These are phyloP conservation scores for Drosophila melanosoma DNA, from an alignment of 2,888 invertebrate species.

Conservation along the genomic window DNA sequence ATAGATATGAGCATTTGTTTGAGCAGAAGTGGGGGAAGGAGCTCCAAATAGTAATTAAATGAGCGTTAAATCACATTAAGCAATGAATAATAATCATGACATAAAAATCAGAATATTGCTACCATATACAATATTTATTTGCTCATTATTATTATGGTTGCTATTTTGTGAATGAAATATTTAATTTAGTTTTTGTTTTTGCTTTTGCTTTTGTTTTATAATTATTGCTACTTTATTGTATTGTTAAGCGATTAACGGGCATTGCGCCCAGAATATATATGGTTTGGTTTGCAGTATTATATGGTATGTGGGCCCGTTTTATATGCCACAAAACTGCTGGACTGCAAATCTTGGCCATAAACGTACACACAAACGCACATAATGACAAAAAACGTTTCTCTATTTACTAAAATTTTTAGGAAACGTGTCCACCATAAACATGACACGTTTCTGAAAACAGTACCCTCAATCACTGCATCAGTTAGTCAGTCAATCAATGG, in stretches of 20 bases:
- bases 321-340: slow-evolving; percentile 36
- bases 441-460: slow-evolving; percentile 54
- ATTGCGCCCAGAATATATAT: slow-evolving; percentile 48
- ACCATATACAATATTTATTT: slow-evolving; percentile 68
- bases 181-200: slow-evolving; percentile 67
- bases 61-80: slow-evolving; percentile 46
- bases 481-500: slow-evolving; percentile 34
- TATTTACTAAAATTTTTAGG: slow-evolving; percentile 11
- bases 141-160: slow-evolving; percentile 44
- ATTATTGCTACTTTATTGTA: slow-evolving; percentile 84
- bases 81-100: slow-evolving; percentile 58
- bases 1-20: slow-evolving; percentile 21
- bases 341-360: slow-evolving; percentile 77
- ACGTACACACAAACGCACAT: slow-evolving; percentile 38
- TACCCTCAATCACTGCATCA: slow-evolving; percentile 18
- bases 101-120: slow-evolving; percentile 74
- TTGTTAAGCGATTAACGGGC: slow-evolving; percentile 82
- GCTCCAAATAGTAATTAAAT: slow-evolving; percentile 14
- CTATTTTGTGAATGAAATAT: slow-evolving; percentile 57
- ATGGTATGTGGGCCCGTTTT: slow-evolving; percentile 11
- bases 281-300: slow-evolving; percentile 21
- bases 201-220: slow-evolving; percentile 62
- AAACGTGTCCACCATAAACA: slow-evolving; percentile 51
- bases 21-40: background rate
- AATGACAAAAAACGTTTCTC: slow-evolving; percentile 22